A percentile compares a stretch with the other conserved stretches of the same genome.
Conservation (phyloP, 2,888 invertebrate species). For the Hartigia nigra region DNA sequence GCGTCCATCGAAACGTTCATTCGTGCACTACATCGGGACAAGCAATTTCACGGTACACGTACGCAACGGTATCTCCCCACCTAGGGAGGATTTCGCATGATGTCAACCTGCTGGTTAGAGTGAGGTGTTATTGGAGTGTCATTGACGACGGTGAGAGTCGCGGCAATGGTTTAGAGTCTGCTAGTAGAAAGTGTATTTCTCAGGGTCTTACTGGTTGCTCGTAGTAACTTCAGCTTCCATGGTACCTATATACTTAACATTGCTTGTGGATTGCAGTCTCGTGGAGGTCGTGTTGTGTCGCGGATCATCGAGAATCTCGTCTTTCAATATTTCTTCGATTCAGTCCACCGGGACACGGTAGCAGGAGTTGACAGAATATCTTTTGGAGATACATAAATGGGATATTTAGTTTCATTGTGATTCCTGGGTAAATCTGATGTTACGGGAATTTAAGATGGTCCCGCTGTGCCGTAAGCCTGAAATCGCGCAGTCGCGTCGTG, state of each 20-base stretch:
- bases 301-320: neutral
- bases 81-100: neutral
- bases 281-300: neutral
- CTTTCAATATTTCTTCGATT: neutral
- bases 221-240: neutral
- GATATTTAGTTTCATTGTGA: neutral
- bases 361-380: neutral
- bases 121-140: conserved; percentile 4
- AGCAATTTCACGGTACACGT: conserved; percentile 48
- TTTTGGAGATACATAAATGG: neutral
- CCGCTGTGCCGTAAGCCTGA: neutral
- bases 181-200: conserved; percentile 5
- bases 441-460: neutral
- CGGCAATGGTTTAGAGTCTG: neutral
- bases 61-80: conserved; percentile 39
- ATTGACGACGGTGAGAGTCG: conserved; percentile 8
- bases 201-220: neutral
- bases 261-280: neutral
- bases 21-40: neutral
- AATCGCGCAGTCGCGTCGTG: neutral
- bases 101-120: conserved; percentile 1
- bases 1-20: neutral
- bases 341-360: neutral
- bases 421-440: neutral
- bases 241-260: neutral